Conservation (phyloP, 2,888 invertebrate genomes). For the Salticus scenicus region DNA sequence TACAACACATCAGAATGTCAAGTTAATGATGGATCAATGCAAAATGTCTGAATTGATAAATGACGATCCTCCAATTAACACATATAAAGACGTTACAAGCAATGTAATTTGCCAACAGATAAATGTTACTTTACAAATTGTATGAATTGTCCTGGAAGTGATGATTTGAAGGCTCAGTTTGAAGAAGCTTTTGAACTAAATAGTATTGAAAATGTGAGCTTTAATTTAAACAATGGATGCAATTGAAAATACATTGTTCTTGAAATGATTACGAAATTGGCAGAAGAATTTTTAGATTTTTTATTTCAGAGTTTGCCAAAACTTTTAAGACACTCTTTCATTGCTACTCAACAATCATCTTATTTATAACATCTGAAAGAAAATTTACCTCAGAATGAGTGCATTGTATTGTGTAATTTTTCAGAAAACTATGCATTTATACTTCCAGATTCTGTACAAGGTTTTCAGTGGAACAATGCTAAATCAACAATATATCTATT, state of each 20-base stretch:
- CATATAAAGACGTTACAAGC: background rate
- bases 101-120: background rate
- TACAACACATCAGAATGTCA: background rate
- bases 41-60: too few species aligned
- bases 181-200: background rate
- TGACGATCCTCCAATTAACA: background rate
- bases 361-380: background rate
- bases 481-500: constrained; percentile 2
- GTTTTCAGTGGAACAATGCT: background rate
- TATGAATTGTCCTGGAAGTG: background rate
- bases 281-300: background rate
- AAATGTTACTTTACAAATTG: background rate
- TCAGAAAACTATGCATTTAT: constrained; percentile 2
- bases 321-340: background rate
- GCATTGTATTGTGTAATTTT: background rate
- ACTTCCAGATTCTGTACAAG: background rate
- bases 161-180: background rate
- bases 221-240: too few species aligned
- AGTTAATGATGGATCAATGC: background rate
- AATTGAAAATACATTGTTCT: too few species aligned
- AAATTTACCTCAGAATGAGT: background rate
- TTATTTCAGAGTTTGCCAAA: background rate
- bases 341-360: background rate
- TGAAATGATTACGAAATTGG: background rate
- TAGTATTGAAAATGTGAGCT: background rate